Conservation (phyloP, 2,888 invertebrate genomes). For the Troides aeacus region DNA sequence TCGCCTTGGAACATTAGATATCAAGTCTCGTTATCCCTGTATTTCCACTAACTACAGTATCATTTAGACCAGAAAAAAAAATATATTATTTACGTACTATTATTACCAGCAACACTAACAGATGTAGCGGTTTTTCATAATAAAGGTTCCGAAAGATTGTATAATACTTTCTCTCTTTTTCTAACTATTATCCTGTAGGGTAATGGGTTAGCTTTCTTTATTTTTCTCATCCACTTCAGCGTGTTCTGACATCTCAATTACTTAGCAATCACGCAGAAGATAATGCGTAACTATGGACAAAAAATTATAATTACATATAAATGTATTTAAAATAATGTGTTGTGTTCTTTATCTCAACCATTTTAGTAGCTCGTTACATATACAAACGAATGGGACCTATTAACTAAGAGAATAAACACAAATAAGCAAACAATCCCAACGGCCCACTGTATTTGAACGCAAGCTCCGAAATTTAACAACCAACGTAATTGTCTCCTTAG, state of each 20-base stretch:
- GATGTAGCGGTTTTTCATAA: too few species aligned
- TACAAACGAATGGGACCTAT: conserved; percentile 7
- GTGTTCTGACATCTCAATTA: too few species aligned
- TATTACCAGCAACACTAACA: too few species aligned
- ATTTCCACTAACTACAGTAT: background rate
- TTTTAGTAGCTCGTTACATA: background rate
- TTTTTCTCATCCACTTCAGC: too few species aligned
- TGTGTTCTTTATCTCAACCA: background rate
- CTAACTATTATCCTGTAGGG: too few species aligned
- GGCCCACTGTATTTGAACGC: conserved; percentile 31
- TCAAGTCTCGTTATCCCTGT: background rate
- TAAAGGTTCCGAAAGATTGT: too few species aligned
- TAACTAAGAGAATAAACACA: conserved; percentile 11
- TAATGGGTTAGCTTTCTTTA: too few species aligned
- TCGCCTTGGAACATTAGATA: background rate
- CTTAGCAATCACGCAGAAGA: too few species aligned
- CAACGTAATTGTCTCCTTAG: conserved; percentile 41
- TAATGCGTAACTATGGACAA: too few species aligned
- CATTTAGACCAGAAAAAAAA: background rate
- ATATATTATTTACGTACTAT: too few species aligned
- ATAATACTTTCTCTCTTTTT: too few species aligned
- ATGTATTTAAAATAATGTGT: background rate
- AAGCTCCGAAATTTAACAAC: conserved; percentile 38
- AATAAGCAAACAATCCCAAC: conserved; percentile 26
- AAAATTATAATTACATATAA: too few species aligned